Base-by-base conservation (phyloP, 2,888 invertebrate species). In the Clivina fossor region DNA sequence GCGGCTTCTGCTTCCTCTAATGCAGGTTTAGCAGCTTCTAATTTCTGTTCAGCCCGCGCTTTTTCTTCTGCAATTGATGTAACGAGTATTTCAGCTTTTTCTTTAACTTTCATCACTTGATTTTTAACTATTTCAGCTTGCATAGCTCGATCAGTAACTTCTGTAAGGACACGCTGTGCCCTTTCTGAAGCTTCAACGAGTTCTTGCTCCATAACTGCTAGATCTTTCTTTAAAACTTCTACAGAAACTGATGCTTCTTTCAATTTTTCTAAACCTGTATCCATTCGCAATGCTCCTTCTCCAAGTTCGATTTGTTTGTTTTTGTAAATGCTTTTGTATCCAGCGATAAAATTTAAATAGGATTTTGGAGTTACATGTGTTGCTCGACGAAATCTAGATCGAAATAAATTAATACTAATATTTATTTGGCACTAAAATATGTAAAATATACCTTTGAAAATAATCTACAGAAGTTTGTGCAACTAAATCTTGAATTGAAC, bases 281-380 rank as follows among this genome's bases (percentile, higher is more conserved):
- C 95, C 95, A 97, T 96, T 71, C 96, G 81, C 61, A 86, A 78
- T 8, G 94, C 94, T 26, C 95, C 90, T 65, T 93, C 88, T 2
- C 90, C 92, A 20, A 97, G 79, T 69, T 96, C 94, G 65, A 85
- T 86, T 68, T 89, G 88, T 73, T 94, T 96, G 72, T 84, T 83
- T 61, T 86, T 84, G 71, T 97, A 97, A 65, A 97, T 94, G 56
- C 86, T 88, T 75, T 97, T 97, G 73, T 97, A 97, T 22, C 95
- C 95, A 11, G 88, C 88, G 61, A 97, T 90, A 71, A 97, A 97
- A 69, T 93, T 95, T 15, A 97, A 76, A 72, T 96, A 97, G 0
- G 96, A 96, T 74, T 97, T 97, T 5, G 97, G 97, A 2, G 97
- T 97, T 1, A 97, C 97, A 69, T 96, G 95, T 15, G 95, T 93